These are phyloP conservation scores for Morus bassanus DNA, from an alignment of 2,797 vertebrate species.

Conservation along the genomic window DNA sequence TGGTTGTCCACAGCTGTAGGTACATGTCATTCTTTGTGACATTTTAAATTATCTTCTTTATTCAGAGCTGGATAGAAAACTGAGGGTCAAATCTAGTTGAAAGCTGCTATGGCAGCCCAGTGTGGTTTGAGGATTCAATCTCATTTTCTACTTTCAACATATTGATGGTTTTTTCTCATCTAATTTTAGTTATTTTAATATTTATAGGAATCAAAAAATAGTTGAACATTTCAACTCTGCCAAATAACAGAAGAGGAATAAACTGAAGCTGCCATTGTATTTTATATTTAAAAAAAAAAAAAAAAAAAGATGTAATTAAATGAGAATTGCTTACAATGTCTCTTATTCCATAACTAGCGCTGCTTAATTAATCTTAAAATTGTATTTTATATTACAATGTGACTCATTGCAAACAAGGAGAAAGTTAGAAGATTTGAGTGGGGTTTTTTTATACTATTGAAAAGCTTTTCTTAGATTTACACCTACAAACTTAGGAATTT, in stretches of 20 bases:
- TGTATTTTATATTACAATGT: background rate
- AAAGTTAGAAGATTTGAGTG: background rate
- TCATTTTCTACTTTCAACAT: background rate
- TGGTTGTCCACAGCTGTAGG: background rate
- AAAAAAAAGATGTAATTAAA: background rate
- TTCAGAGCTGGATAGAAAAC: background rate
- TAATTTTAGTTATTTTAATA: background rate
- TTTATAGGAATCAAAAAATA: background rate
- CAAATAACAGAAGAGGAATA: background rate
- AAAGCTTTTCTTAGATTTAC: background rate
- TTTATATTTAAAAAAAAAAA: background rate
- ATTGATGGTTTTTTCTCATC: background rate
- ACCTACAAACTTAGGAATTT: background rate
- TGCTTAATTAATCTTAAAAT: background rate
- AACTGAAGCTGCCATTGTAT: background rate
- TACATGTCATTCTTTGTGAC: background rate
- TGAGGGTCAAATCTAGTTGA: background rate
- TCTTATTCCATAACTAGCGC: background rate
- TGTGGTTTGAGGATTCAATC: background rate
- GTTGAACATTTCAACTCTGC: background rate
- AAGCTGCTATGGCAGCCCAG: background rate
- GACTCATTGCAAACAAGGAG: background rate
- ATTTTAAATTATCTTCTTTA: background rate
- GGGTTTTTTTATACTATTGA: fast-evolving
- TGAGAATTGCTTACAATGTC: background rate